Conservation (phyloP, 2,113 vertebrate species). For the Misgurnus anguillicaudatus region DNA sequence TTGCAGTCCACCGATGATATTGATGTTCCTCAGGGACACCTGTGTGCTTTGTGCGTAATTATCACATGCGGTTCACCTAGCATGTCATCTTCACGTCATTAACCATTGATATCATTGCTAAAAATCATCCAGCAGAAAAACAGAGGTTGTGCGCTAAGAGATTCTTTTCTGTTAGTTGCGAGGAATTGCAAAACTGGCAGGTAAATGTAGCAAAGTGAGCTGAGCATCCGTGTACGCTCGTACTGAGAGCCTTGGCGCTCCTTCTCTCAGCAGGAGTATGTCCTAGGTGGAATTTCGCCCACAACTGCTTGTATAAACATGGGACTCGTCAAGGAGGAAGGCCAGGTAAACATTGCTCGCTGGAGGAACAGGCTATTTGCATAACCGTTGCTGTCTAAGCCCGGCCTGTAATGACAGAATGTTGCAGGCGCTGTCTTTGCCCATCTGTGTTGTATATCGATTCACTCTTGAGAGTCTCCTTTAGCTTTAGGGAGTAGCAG, state of each 20-base stretch:
- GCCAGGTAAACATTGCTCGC: neutral
- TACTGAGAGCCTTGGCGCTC: neutral
- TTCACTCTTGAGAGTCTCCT: slow-evolving; percentile 18
- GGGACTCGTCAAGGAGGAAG: slow-evolving; percentile 1
- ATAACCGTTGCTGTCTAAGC: slow-evolving; percentile 11
- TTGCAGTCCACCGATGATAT: neutral
- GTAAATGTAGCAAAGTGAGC: neutral
- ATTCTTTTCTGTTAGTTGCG: neutral
- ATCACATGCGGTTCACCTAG: slow-evolving; percentile 1
- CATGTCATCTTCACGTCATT: neutral
- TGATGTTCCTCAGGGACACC: neutral
- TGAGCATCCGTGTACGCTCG: neutral
- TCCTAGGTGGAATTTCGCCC: neutral
- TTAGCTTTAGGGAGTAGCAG: slow-evolving; percentile 11
- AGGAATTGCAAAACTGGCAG: neutral
- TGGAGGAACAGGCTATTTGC: slow-evolving; percentile 2
- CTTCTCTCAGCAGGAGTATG: neutral
- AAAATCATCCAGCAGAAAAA: neutral
- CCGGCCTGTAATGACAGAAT: slow-evolving; percentile 2
- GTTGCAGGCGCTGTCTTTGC: neutral
- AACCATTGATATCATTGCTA: neutral
- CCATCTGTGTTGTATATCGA: slow-evolving; percentile 23
- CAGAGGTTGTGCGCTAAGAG: too few species aligned
- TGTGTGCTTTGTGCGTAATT: neutral
- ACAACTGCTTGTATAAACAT: neutral